These are phyloP conservation scores for Salticus scenicus DNA, from an alignment of 2,888 invertebrate genomes.

Conservation along the genomic window DNA sequence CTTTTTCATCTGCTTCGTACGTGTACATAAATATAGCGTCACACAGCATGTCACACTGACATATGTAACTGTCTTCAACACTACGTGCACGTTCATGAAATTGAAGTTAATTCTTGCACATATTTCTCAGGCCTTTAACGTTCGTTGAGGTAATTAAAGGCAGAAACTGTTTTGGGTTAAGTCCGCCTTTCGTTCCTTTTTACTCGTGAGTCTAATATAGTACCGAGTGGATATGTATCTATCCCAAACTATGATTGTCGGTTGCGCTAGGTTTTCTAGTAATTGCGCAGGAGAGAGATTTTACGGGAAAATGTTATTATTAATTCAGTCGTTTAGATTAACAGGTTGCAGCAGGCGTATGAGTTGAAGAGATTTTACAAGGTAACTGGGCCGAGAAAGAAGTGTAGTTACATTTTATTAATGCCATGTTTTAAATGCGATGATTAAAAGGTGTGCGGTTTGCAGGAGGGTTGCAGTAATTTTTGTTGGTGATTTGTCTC, in stretches of 20 bases:
- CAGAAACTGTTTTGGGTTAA: conserved; percentile 2
- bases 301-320: conserved; percentile 59
- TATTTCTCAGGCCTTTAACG: conserved; percentile 54
- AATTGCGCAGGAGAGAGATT: conserved; percentile 53
- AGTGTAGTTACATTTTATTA: conserved; percentile 39
- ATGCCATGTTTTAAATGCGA: conserved; percentile 31
- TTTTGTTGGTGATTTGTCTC: conserved; percentile 4
- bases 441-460: conserved; percentile 30
- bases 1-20: neutral
- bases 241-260: conserved; percentile 25
- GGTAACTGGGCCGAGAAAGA: neutral
- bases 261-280: conserved; percentile 54
- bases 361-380: conserved; percentile 1
- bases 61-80: conserved; percentile 44
- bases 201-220: conserved; percentile 41
- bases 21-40: conserved; percentile 41
- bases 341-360: conserved; percentile 27
- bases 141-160: conserved; percentile 58
- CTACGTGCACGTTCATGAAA: conserved; percentile 32
- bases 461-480: conserved; percentile 18
- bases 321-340: conserved; percentile 66
- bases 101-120: conserved; percentile 55
- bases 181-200: conserved; percentile 35
- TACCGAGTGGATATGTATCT: conserved; percentile 10
- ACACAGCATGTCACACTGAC: conserved; percentile 37